A percentile compares a stretch with the other conserved stretches of the same genome.
These are phyloP conservation scores for Pollenia angustigena DNA, from an alignment of 2,888 invertebrate species.

Conservation along the genomic window DNA sequence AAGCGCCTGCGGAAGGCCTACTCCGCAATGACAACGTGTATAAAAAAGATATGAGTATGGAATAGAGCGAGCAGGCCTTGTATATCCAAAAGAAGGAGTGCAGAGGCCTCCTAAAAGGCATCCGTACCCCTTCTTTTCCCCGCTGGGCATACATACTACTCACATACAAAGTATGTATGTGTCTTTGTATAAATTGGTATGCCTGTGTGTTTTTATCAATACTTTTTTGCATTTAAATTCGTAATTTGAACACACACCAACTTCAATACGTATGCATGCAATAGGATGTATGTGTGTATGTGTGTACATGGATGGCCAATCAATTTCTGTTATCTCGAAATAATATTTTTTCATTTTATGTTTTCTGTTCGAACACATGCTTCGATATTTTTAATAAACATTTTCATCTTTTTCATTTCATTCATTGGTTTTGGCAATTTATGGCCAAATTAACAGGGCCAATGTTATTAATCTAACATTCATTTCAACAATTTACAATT, in stretches of 20 bases:
- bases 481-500: background rate
- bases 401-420: slow-evolving; percentile 31
- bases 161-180: background rate
- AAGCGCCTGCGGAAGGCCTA: no score
- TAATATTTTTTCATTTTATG: background rate
- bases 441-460: slow-evolving; percentile 18
- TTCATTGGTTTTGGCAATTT: slow-evolving; percentile 28
- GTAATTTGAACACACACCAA: no score
- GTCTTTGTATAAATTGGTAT: no score
- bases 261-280: background rate
- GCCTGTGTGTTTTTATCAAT: background rate
- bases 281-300: no score
- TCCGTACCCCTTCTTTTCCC: no score
- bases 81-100: no score
- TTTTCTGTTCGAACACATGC: background rate
- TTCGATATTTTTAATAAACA: slow-evolving; percentile 27
- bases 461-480: slow-evolving; percentile 9
- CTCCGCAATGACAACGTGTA: no score
- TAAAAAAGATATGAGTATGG: no score
- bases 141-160: no score
- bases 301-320: slow-evolving; percentile 9
- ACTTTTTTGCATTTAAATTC: no score
- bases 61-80: no score
- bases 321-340: slow-evolving; percentile 20
- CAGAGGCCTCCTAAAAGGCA: no score